phyloP scores from a whole-genome alignment of 2,113 vertebrate species.

The Eretmochelys imbricata region DNA sequence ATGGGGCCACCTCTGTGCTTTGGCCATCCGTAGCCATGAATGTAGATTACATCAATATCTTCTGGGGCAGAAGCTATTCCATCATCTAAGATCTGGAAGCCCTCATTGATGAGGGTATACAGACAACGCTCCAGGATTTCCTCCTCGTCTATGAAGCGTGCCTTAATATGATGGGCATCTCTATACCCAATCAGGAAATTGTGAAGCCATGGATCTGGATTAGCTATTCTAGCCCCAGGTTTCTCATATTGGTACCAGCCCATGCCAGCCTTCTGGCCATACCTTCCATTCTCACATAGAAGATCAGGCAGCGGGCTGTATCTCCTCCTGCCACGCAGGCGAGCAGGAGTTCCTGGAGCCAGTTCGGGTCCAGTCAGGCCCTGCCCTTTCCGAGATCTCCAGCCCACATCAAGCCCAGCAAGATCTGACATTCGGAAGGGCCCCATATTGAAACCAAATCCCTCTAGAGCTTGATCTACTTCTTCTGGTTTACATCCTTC shows the following conservation, averaged over 20 bases:
- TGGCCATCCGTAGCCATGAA: constrained; percentile 92
- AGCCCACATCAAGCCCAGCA: constrained; percentile 90
- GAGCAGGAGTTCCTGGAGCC: constrained; percentile 66
- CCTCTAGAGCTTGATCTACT: constrained; percentile 86
- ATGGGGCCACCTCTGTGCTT: constrained; percentile 90
- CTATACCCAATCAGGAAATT: constrained; percentile 85
- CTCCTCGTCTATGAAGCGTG: constrained; percentile 78
- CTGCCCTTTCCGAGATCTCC: constrained; percentile 83
- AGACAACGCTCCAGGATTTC: constrained; percentile 92
- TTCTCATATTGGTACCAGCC: constrained; percentile 93
- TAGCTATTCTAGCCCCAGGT: constrained; percentile 78
- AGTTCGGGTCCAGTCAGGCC: constrained; percentile 75
- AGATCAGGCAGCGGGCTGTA: constrained; percentile 91
- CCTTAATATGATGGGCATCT: constrained; percentile 75
- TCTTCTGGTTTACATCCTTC: constrained; percentile 90
- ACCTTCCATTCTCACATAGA: constrained; percentile 87
- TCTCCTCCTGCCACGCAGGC: constrained; percentile 75
- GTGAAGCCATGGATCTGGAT: constrained; percentile 86
- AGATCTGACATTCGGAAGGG: constrained; percentile 89
- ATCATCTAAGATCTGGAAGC: constrained; percentile 89
- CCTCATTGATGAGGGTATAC: constrained; percentile 90
- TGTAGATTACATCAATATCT: constrained; percentile 91
- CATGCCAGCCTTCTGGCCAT: constrained; percentile 88
- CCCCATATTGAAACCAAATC: constrained; percentile 92
- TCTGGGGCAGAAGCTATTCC: constrained; percentile 87